Conservation (phyloP, 2,797 vertebrate genomes). For the Phrynocephalus forsythii region DNA sequence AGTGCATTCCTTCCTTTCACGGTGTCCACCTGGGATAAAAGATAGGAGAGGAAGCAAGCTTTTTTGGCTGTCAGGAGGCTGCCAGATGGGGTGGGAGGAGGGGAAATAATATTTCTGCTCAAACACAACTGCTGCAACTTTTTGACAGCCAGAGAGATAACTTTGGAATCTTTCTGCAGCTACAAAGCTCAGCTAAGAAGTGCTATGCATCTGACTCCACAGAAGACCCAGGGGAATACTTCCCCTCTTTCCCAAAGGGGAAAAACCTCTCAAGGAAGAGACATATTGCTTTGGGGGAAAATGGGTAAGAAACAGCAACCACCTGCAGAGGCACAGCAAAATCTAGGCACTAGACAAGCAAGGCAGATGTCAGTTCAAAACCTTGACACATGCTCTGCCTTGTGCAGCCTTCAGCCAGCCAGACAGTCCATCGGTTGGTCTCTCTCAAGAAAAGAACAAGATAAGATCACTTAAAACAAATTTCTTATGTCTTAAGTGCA, state of each 20-base stretch:
- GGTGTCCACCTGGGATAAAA: constrained; percentile 27
- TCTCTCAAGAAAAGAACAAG: not conserved
- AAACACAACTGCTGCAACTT: not conserved
- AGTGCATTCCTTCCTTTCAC: constrained; percentile 10
- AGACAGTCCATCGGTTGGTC: not conserved
- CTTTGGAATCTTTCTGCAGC: constrained; percentile 5
- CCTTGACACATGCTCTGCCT: not conserved
- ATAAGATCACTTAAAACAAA: not conserved
- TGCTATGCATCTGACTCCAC: not conserved
- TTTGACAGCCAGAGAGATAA: constrained; percentile 13
- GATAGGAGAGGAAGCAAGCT: constrained; percentile 18
- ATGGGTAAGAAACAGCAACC: not conserved
- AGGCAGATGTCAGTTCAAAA: not conserved
- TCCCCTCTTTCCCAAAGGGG: not conserved
- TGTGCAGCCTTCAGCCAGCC: not conserved
- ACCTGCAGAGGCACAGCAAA: not conserved
- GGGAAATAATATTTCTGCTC: constrained; percentile 29
- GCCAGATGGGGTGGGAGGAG: constrained; percentile 36
- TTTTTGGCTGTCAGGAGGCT: constrained; percentile 12
- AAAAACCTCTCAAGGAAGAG: not conserved
- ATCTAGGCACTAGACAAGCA: not conserved
- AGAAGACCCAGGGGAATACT: not conserved
- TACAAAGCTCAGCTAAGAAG: not conserved
- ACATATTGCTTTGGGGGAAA: not conserved
- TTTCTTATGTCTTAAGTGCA: not conserved